phyloP scores from a whole-genome alignment of 1,140 invertebrate species.

The Reticulitermes speratus region DNA sequence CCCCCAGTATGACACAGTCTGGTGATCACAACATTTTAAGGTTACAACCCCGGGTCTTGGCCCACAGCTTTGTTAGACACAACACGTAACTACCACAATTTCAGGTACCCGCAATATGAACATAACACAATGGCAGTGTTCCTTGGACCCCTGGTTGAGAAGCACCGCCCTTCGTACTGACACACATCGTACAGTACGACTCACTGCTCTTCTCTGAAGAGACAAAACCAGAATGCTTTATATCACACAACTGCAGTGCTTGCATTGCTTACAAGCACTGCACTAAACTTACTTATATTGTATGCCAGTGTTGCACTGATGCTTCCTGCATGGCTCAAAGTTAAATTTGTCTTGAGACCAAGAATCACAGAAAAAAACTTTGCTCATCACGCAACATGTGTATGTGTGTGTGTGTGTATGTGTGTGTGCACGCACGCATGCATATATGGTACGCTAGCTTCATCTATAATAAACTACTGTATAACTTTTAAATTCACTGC shows the following conservation, averaged over 20 bases:
- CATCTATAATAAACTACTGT: background rate
- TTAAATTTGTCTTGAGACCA: background rate
- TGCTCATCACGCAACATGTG: background rate
- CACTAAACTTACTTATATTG: slow-evolving; percentile 4
- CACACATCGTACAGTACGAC: background rate
- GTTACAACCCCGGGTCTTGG: background rate
- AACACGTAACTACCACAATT: background rate
- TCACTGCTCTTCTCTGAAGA: slow-evolving; percentile 26
- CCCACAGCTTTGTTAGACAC: background rate
- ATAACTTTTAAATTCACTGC: background rate
- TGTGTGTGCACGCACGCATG: no score
- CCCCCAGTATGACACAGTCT: background rate
- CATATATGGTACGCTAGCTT: background rate
- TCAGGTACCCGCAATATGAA: slow-evolving; percentile 18
- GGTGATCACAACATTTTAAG: background rate
- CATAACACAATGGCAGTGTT: background rate
- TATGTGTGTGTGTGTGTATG: background rate
- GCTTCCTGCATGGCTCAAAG: background rate
- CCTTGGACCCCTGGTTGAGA: slow-evolving; percentile 11
- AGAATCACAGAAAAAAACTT: slow-evolving; percentile 1
- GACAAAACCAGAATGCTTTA: background rate
- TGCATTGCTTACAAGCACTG: background rate
- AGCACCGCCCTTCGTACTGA: background rate
- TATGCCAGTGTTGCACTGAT: background rate
- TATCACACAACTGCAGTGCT: slow-evolving; percentile 15